Conservation (phyloP, 2,797 vertebrate genomes). For the Semaprochilodus insignis region DNA sequence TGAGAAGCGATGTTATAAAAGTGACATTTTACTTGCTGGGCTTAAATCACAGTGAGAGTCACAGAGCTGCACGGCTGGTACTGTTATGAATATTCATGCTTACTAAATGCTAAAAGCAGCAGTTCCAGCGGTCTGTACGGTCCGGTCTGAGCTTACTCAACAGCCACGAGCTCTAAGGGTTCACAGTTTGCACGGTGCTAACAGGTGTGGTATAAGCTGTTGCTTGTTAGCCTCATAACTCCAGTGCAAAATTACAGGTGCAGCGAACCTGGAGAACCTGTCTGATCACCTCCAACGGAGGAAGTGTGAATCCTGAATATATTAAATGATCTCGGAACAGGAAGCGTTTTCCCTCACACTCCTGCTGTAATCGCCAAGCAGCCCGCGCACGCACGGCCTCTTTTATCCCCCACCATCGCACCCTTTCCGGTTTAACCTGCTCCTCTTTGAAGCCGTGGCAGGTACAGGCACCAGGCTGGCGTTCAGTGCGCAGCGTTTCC, state of each 20-base stretch:
- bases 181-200: too few relatives aligned
- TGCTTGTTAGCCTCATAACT: background rate
- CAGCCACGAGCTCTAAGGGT: too few relatives aligned
- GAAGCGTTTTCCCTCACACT: background rate
- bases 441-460: slow-evolving; percentile 16
- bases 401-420: background rate
- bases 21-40: too few relatives aligned
- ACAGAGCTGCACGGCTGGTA: too few relatives aligned
- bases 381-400: background rate
- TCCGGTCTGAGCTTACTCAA: too few relatives aligned
- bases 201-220: too few relatives aligned
- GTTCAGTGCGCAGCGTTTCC: background rate
- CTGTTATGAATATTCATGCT: too few relatives aligned
- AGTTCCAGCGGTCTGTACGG: too few relatives aligned
- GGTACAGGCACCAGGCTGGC: background rate
- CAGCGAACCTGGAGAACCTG: background rate
- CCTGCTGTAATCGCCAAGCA: background rate
- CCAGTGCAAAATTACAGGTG: background rate
- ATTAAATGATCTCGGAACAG: background rate
- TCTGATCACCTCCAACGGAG: background rate
- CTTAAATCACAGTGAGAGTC: too few relatives aligned
- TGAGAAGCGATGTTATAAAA: too few relatives aligned
- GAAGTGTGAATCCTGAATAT: background rate
- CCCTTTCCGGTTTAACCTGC: slow-evolving; percentile 17
- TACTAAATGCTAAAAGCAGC: too few relatives aligned